Conservation (phyloP, 2,797 vertebrate genomes). For the Columba guinea region DNA sequence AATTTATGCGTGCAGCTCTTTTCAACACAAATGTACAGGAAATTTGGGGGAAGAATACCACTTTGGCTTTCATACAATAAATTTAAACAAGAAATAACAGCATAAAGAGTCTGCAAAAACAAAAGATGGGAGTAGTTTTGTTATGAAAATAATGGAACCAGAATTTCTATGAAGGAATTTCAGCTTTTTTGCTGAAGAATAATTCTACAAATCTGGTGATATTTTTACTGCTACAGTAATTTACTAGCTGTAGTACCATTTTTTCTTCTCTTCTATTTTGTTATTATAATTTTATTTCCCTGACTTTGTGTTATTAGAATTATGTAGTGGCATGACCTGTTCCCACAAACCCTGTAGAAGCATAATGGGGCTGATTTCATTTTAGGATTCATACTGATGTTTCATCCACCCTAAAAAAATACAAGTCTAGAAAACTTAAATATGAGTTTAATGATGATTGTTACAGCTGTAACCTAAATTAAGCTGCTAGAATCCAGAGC, state of each 20-base stretch:
- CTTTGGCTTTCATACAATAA: background rate
- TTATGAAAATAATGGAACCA: background rate
- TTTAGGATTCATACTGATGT: background rate
- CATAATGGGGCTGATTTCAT: background rate
- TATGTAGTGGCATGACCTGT: background rate
- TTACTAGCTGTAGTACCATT: background rate
- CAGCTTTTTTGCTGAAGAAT: background rate
- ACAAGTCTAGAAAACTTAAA: background rate
- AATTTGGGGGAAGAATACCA: background rate
- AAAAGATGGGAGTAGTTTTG: background rate
- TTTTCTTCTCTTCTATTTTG: background rate
- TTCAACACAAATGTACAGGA: background rate
- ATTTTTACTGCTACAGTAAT: background rate
- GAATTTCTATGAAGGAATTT: background rate
- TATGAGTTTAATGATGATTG: background rate
- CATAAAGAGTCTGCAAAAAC: background rate
- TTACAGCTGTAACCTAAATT: constrained; percentile 11
- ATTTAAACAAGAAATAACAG: background rate
- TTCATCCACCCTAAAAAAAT: constrained; percentile 13
- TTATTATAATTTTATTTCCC: background rate
- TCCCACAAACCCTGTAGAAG: background rate
- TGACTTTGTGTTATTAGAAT: background rate
- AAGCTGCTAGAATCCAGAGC: background rate
- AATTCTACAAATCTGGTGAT: background rate
- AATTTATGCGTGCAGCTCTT: background rate